These are phyloP conservation scores for Schrankia costaestrigalis DNA, from an alignment of 2,888 invertebrate species.

Conservation along the genomic window DNA sequence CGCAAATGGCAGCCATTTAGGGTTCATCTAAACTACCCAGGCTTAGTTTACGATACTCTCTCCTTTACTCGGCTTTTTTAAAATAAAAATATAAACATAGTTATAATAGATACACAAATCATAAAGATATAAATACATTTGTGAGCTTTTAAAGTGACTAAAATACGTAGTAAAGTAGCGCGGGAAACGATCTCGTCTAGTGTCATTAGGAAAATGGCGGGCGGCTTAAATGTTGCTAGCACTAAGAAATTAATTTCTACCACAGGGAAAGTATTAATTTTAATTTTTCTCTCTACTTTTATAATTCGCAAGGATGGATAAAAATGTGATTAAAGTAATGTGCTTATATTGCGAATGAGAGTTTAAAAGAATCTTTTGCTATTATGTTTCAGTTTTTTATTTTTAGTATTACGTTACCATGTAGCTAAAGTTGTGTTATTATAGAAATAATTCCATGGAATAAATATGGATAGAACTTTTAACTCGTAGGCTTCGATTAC, in stretches of 20 bases:
- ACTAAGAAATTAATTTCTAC: conserved; percentile 38
- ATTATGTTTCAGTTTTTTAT: conserved; percentile 1
- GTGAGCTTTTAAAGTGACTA: conserved; percentile 21
- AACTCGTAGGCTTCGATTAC: no score
- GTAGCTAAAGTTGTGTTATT: no score
- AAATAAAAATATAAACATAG: no score
- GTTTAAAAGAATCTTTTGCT: conserved; percentile 1
- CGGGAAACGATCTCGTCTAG: conserved; percentile 39
- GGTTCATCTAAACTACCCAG: no score
- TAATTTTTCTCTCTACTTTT: conserved; percentile 31
- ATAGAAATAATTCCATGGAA: no score
- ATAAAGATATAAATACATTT: conserved; percentile 16
- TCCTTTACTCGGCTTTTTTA: no score
- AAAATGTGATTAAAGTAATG: conserved; percentile 20
- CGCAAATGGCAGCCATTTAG: no score
- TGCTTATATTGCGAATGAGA: conserved; percentile 7
- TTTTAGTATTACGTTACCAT: no score
- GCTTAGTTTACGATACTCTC: no score
- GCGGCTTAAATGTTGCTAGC: conserved; percentile 56
- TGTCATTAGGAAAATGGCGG: conserved; percentile 63
- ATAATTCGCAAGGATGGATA: conserved; percentile 22
- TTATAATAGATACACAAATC: not conserved
- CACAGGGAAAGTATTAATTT: conserved; percentile 37
- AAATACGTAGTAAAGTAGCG: conserved; percentile 30
- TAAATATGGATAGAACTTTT: no score